Evolutionary conservation across 64 coral and sea anemone species (phyloP).

Genomic region (Montipora capricornis): DNA sequence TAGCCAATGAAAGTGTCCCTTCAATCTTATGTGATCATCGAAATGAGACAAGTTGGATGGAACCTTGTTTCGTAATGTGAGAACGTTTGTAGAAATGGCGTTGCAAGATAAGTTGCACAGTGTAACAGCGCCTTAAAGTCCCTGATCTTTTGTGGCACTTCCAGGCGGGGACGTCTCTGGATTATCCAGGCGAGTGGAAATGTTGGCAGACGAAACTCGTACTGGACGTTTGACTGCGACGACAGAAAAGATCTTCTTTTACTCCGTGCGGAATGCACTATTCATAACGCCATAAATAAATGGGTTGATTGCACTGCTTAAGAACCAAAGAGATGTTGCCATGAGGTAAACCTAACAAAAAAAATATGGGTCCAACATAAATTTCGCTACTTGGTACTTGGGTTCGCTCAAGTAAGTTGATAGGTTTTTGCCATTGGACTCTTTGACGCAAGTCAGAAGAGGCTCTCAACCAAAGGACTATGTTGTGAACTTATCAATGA

Average conservation of each 20-base stretch:
- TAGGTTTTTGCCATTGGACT: neutral
- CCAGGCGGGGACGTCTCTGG: neutral
- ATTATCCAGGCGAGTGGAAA: too few relatives aligned
- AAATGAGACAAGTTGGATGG: too few relatives aligned
- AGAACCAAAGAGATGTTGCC: constrained; percentile 18
- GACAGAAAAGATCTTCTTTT: constrained; percentile 12
- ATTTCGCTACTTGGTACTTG: too few relatives aligned
- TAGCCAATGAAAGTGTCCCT: too few relatives aligned
- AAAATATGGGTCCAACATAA: neutral
- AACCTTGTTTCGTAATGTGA: too few relatives aligned
- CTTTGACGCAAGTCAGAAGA: neutral
- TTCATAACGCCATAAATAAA: constrained; percentile 45
- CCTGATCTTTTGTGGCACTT: neutral
- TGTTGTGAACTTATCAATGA: too few relatives aligned
- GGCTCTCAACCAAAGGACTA: too few relatives aligned
- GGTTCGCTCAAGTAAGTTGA: neutral
- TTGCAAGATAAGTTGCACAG: too few relatives aligned
- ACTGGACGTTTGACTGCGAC: neutral
- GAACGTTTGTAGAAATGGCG: too few relatives aligned
- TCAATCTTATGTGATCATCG: too few relatives aligned
- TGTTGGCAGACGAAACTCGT: too few relatives aligned
- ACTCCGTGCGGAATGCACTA: neutral
- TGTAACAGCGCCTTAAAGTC: too few relatives aligned
- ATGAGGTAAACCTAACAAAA: constrained; percentile 21
- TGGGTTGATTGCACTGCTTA: constrained; percentile 39